Evolutionary conservation across 2,797 vertebrate genomes (phyloP), one percentile per base, ranked within the genome.

Genomic region (Argyrosomus regius): DNA sequence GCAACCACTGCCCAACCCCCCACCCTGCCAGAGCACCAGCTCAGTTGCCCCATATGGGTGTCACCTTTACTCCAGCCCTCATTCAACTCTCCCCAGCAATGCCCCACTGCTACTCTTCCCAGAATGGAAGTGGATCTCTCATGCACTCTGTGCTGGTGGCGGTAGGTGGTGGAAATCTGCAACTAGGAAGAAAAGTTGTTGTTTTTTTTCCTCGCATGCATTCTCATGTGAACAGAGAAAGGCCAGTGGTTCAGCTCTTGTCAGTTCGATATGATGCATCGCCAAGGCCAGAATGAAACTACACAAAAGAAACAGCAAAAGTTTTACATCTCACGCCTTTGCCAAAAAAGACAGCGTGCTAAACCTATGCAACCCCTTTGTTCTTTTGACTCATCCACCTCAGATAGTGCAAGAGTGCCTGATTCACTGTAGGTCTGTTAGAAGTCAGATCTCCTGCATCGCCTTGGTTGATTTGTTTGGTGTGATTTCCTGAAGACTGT

Each of bases 401-500:
- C 90, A 83, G 88, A 89, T 88, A 76, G 87, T 87, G 89, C 83
- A 90, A 90, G 86, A 86, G 90, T 81, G 86, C 81, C 87, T 91
- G 86, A 90, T 92, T 91, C 90, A 91, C 89, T 71, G 85, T 72
- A 74, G 92, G 84, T 82, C 91, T 83, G 82, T 85, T 88, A 84
- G 85, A 90, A 91, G 91, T 90, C 91, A 93, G 92, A 90, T 93
- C 91, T 90, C 86, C 88, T 87, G 86, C 88, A 86, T 89, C 73
- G 89, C 85, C 88, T 84, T 17, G 75, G 76, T 65, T 90, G 88
- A 92, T 94, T 92, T 91, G 91, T 92, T 92, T 90, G 91, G 91
- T 92, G 89, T 89, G 90, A 94, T 94, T 94, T 94, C 92, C 93
- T 92, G 86, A 94, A 91, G 87, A 94, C 91, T 94, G 92, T 93